Base-by-base conservation (phyloP, 2,113 vertebrate genomes). In the Oreochromis tanganicae region DNA sequence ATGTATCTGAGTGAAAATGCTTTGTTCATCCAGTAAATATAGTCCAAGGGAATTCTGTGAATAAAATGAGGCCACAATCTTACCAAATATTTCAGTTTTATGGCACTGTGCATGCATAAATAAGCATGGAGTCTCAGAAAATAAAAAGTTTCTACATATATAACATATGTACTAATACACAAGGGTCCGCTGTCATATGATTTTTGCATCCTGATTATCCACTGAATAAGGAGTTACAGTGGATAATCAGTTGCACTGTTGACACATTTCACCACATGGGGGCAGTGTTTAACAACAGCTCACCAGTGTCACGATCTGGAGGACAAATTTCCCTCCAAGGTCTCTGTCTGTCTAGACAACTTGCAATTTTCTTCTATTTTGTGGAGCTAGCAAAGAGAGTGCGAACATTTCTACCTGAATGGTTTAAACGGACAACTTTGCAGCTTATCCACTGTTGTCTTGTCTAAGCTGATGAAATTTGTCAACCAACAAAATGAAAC, bases 341-440 rank as follows among this genome's bases (percentile, higher is more conserved):
- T 89, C 89, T 86, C 63, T 2, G 55, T 24, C 82, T 86, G 91
- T 93, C 90, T 90, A 92, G 93, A 95, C 88, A 59, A 82, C 52
- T 56, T 79, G 78, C 85, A 90, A 61, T 91, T 92, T 83, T 66
- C 82, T 81, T 81, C 75, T 71, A 32, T 91, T 92, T 87, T 80
- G 55, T 71, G 54, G 48, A 50, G 38, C 3, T 43, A 83, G 83
- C 8, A 46, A 36, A 87, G 55, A 52, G 36, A 52, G 27, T 4
- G n/a, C 1, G 2, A 27, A 10, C 81, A 80, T 90, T 88, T 90
- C 61, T 81, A 59, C 83, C 68, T 86, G 61, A 89, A 54, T 36
- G 73, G 10, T 55, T 87, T 73, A 83, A 86, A 52, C 21, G 13
- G 80, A 84, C 52, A 63, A 38, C 61, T 84, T 66, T 68, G 54